Conservation (phyloP, 1,140 invertebrate species). For the Anastatus disparis region DNA sequence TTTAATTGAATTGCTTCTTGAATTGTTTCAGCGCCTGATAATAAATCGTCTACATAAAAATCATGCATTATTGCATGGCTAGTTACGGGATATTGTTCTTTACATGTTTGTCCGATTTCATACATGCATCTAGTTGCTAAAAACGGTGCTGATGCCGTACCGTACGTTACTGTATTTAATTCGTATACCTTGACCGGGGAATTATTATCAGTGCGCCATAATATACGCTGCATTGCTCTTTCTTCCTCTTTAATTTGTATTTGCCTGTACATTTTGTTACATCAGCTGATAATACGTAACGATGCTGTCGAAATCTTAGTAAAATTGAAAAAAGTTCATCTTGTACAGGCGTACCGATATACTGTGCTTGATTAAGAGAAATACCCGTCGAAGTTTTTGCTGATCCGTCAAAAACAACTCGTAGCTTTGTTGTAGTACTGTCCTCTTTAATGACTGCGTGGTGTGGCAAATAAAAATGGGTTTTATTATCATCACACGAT, state of each 20-base stretch:
- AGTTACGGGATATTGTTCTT: slow-evolving; percentile 42
- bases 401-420: slow-evolving; percentile 43
- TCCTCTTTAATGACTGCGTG: slow-evolving; percentile 30
- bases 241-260: slow-evolving; percentile 10
- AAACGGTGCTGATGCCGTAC: slow-evolving; percentile 44
- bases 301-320: neutral
- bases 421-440: too few relatives aligned
- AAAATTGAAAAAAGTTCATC: neutral
- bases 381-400: slow-evolving; percentile 39
- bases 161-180: slow-evolving; percentile 42
- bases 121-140: slow-evolving; percentile 56
- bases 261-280: slow-evolving; percentile 39
- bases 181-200: too few relatives aligned
- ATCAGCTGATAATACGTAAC: too few relatives aligned
- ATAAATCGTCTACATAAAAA: slow-evolving; percentile 63
- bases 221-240: slow-evolving; percentile 22
- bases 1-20: neutral
- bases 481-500: too few relatives aligned
- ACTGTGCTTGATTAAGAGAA: slow-evolving; percentile 26
- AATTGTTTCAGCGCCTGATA: slow-evolving; percentile 49
- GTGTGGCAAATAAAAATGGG: too few relatives aligned
- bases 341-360: neutral
- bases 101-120: slow-evolving; percentile 47
- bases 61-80: slow-evolving; percentile 49
- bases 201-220: slow-evolving; percentile 26